phyloP scores from a whole-genome alignment of 2,797 vertebrate genomes.

The Pseudomugil tenellus region DNA sequence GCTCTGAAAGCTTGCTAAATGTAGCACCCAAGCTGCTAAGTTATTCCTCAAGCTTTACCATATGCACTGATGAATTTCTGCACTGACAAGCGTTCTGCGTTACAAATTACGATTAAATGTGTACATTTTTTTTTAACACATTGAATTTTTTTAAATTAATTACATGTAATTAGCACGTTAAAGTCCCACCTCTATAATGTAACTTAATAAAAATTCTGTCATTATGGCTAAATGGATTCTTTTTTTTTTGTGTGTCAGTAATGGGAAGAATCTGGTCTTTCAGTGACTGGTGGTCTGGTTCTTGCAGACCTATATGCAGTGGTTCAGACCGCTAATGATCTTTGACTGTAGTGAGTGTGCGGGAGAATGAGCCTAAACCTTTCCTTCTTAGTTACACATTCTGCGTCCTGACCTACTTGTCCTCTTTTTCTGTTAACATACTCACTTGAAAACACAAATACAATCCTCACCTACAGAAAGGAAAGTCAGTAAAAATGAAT shows the following conservation, averaged over 20 bases:
- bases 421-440: neutral
- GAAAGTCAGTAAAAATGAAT: constrained; percentile 29
- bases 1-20: no score
- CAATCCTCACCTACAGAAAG: constrained; percentile 11
- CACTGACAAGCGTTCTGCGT: no score
- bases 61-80: no score
- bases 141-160: no score
- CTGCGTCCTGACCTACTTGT: constrained; percentile 8
- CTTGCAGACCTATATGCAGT: constrained; percentile 47
- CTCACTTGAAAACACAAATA: constrained; percentile 23
- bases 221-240: no score
- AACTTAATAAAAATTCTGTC: no score
- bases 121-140: no score
- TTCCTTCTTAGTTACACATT: constrained; percentile 24
- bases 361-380: constrained; percentile 26
- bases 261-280: constrained; percentile 55
- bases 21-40: no score
- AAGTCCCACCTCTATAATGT: no score
- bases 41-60: no score
- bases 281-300: constrained; percentile 37
- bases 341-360: constrained; percentile 54
- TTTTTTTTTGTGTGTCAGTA: constrained; percentile 33
- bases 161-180: no score
- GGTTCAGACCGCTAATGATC: constrained; percentile 56
- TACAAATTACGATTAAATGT: no score